phyloP scores from a whole-genome alignment of 2,888 invertebrate species.

The Agriopis marginaria region DNA sequence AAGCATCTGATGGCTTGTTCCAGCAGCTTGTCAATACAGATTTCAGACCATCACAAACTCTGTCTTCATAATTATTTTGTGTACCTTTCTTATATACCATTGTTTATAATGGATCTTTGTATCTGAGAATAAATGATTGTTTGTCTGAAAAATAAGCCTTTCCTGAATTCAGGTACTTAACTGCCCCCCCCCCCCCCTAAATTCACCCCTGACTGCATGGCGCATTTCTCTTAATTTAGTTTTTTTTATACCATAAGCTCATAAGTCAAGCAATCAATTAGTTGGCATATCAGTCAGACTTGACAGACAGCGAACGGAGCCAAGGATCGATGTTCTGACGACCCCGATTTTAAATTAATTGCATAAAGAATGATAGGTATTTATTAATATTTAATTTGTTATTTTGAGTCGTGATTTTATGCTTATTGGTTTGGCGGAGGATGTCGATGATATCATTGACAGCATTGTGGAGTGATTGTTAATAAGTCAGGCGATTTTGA shows the following conservation, averaged over 20 bases:
- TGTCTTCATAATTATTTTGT: no score
- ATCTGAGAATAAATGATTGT: no score
- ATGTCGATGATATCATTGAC: constrained; percentile 33
- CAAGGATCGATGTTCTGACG: constrained; percentile 44
- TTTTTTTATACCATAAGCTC: constrained; percentile 64
- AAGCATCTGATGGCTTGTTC: no score
- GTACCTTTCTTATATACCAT: no score
- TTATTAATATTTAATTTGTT: constrained; percentile 58
- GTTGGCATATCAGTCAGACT: constrained; percentile 65
- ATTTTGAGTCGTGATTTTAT: constrained; percentile 51
- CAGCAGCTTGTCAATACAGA: no score
- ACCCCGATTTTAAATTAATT: constrained; percentile 53
- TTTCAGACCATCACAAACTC: no score
- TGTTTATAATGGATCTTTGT: no score
- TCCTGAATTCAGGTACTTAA: background rate
- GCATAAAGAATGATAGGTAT: constrained; percentile 50
- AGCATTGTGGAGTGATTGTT: constrained; percentile 8
- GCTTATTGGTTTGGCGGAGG: constrained; percentile 46
- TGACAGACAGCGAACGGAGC: constrained; percentile 56
- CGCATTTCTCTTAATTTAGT: constrained; percentile 47
- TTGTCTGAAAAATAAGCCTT: no score
- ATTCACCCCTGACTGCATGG: constrained; percentile 20
- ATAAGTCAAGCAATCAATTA: constrained; percentile 81
- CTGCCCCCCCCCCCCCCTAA: background rate
- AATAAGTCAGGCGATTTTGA: background rate